These are phyloP conservation scores for Hemiprocne comata DNA, from an alignment of 2,113 vertebrate genomes.

Conservation along the genomic window DNA sequence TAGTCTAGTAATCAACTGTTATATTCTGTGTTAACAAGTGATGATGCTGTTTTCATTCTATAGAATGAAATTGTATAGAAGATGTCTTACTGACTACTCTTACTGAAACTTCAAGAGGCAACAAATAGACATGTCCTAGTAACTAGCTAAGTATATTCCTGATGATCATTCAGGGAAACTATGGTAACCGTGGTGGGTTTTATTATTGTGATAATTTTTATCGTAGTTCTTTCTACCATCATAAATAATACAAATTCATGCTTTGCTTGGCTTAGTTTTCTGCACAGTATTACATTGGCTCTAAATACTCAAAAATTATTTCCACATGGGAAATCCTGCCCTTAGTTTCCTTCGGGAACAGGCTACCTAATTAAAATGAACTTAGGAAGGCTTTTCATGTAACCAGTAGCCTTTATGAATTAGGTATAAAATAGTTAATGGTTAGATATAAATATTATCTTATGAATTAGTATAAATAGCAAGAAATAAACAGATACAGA, in stretches of 20 bases:
- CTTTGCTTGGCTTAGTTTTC: background rate
- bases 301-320: background rate
- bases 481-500: background rate
- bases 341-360: background rate
- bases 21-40: background rate
- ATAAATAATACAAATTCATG: background rate
- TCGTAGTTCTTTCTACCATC: background rate
- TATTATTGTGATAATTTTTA: background rate
- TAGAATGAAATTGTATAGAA: too few relatives aligned
- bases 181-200: background rate
- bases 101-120: background rate
- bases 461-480: background rate
- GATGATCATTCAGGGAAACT: background rate
- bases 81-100: background rate
- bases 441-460: background rate
- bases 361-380: background rate
- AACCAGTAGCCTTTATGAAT: background rate
- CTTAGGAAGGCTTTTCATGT: background rate
- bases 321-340: background rate
- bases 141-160: background rate
- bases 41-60: background rate
- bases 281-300: background rate
- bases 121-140: background rate
- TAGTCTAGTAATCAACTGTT: background rate
- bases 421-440: background rate